Evolutionary conservation across 2,888 invertebrate species (phyloP).

Genomic region (Eumacrocentrus americanus): DNA sequence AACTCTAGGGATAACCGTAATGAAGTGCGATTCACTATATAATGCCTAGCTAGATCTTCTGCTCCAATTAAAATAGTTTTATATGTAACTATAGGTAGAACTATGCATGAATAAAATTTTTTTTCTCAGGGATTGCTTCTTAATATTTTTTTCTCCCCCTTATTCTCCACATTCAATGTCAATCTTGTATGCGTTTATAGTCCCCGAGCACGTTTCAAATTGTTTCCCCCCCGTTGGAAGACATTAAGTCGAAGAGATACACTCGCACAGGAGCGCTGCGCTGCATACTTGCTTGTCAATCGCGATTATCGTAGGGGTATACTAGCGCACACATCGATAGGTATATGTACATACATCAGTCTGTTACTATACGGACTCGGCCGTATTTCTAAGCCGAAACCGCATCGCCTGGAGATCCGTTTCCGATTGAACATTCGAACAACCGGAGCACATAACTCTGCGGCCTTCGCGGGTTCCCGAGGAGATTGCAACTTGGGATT

Average conservation of each 20-base stretch:
- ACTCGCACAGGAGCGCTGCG: neutral
- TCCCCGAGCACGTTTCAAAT: slow-evolving; percentile 7
- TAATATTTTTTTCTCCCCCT: too few relatives aligned
- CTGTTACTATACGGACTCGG: slow-evolving; percentile 1
- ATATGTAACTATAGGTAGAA: too few relatives aligned
- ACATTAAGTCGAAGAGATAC: slow-evolving; percentile 1
- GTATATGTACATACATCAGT: neutral
- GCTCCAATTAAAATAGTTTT: too few relatives aligned
- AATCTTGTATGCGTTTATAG: too few relatives aligned
- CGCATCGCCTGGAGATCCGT: slow-evolving; percentile 39
- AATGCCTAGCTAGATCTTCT: too few relatives aligned
- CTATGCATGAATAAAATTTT: too few relatives aligned
- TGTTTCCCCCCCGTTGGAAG: neutral
- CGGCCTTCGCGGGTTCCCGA: slow-evolving; percentile 40
- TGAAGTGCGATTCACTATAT: too few relatives aligned
- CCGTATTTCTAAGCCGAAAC: slow-evolving; percentile 33
- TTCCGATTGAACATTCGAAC: slow-evolving; percentile 39
- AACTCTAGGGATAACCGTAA: too few relatives aligned
- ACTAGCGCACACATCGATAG: slow-evolving; percentile 3
- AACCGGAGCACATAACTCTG: slow-evolving; percentile 41
- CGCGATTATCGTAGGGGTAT: slow-evolving; percentile 9
- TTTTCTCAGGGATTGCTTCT: too few relatives aligned
- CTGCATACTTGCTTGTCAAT: slow-evolving; percentile 5
- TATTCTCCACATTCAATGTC: too few relatives aligned
- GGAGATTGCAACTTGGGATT: slow-evolving; percentile 45